These are phyloP conservation scores for Pherbina coryleti DNA, from an alignment of 2,888 invertebrate species.

Conservation along the genomic window DNA sequence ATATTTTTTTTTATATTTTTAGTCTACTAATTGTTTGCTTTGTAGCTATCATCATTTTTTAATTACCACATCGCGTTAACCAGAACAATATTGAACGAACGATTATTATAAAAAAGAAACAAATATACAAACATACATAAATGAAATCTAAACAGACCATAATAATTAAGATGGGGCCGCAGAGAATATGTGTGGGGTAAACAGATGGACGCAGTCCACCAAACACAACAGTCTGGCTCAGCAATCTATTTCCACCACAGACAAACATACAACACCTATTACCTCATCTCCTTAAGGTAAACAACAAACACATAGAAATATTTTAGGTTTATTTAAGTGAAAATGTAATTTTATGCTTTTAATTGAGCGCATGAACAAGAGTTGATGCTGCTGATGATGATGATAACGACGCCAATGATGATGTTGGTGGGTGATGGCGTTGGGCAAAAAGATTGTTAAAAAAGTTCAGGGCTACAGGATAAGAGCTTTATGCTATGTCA, in stretches of 20 bases:
- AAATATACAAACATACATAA: neutral
- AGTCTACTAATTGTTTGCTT: too few species aligned
- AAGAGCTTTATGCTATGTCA: neutral
- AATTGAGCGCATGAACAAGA: conserved; percentile 53
- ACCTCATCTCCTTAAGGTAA: neutral
- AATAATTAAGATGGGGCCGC: neutral
- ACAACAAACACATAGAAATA: conserved; percentile 21
- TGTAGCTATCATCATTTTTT: neutral
- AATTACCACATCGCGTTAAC: neutral
- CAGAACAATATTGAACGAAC: neutral
- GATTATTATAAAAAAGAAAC: neutral
- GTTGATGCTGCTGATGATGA: conserved; percentile 21
- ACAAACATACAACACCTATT: neutral
- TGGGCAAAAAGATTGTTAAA: neutral
- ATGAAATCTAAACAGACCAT: conserved; percentile 10
- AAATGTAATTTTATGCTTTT: conserved; percentile 63
- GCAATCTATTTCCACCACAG: neutral
- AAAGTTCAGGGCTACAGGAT: too few species aligned
- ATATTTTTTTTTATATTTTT: neutral
- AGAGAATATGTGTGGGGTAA: neutral
- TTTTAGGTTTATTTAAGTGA: conserved; percentile 56
- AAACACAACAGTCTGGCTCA: neutral
- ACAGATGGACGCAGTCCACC: neutral
- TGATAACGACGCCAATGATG: neutral
- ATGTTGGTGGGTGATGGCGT: neutral